Percentiles rank a stretch among this genome's conserved stretches.
Evolutionary conservation across 2,888 invertebrate genomes (phyloP).

Genomic region (Actias luna): DNA sequence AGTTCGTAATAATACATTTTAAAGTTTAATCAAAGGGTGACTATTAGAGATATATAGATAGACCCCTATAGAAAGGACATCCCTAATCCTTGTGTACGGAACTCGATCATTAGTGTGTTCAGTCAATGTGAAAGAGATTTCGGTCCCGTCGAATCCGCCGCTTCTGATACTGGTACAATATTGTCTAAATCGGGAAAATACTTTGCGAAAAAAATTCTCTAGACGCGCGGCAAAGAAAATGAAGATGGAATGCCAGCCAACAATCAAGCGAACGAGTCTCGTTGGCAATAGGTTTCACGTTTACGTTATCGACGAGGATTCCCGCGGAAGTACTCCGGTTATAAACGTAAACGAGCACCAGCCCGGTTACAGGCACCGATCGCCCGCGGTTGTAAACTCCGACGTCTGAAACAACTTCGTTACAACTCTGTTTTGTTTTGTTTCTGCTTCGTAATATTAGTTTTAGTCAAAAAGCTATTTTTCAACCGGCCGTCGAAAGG

Average conservation of each 20-base stretch:
- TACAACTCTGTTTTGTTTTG: constrained; percentile 74
- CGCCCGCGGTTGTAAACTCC: constrained; percentile 71
- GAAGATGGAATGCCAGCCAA: constrained; percentile 69
- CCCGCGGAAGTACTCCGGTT: constrained; percentile 45
- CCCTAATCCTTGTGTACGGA: constrained; percentile 56
- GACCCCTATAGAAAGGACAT: constrained; percentile 35
- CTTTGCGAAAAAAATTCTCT: constrained; percentile 70
- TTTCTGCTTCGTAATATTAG: constrained; percentile 77
- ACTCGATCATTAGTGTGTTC: constrained; percentile 81
- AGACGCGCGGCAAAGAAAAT: constrained; percentile 68
- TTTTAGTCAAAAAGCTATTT: constrained; percentile 80
- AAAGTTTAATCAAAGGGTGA: constrained; percentile 64
- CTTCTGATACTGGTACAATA: constrained; percentile 77
- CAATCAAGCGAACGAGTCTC: constrained; percentile 71
- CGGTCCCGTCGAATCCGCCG: constrained; percentile 63
- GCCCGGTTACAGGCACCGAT: constrained; percentile 41
- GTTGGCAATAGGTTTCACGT: constrained; percentile 67
- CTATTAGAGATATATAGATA: constrained; percentile 21
- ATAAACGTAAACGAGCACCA: constrained; percentile 54
- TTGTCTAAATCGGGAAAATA: constrained; percentile 79
- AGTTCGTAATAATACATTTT: neutral
- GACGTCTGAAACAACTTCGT: constrained; percentile 73
- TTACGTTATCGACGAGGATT: constrained; percentile 65
- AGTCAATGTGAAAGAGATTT: constrained; percentile 79
- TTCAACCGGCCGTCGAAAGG: constrained; percentile 73